These are phyloP conservation scores for Morphnarchus princeps DNA, from an alignment of 2,113 vertebrate genomes.

Conservation along the genomic window DNA sequence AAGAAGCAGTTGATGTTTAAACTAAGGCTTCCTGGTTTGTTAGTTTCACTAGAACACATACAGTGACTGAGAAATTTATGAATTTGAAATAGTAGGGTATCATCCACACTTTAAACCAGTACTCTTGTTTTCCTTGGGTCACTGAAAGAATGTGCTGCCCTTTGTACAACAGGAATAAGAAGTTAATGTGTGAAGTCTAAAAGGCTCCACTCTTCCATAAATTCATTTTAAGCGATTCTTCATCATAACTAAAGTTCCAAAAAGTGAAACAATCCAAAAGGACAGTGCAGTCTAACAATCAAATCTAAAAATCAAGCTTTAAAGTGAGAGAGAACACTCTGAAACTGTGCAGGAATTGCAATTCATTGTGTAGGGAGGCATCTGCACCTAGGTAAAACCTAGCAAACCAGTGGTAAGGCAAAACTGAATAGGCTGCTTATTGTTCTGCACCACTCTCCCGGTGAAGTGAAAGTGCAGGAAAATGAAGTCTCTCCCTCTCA, in stretches of 20 bases:
- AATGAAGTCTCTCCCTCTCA: conserved; percentile 55
- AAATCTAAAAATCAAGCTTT: background rate
- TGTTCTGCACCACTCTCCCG: background rate
- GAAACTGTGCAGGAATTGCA: background rate
- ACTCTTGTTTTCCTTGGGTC: background rate
- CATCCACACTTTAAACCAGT: background rate
- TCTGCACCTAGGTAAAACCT: background rate
- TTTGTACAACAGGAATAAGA: background rate
- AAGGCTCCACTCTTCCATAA: background rate
- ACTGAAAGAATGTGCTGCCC: background rate
- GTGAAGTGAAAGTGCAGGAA: conserved; percentile 40
- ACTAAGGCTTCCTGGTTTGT: background rate
- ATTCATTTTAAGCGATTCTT: background rate
- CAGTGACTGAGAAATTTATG: background rate
- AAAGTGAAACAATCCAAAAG: background rate
- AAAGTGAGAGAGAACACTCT: background rate
- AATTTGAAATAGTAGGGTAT: background rate
- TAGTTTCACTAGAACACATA: background rate
- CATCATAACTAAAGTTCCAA: background rate
- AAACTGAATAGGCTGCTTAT: background rate
- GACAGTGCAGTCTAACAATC: background rate
- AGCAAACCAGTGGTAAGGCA: background rate
- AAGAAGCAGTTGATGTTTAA: background rate
- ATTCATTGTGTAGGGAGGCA: background rate
- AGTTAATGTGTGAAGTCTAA: background rate